Percentiles rank a stretch among this genome's conserved stretches.
Conservation (phyloP, 2,888 invertebrate species). For the Tetanocera ferruginea region DNA sequence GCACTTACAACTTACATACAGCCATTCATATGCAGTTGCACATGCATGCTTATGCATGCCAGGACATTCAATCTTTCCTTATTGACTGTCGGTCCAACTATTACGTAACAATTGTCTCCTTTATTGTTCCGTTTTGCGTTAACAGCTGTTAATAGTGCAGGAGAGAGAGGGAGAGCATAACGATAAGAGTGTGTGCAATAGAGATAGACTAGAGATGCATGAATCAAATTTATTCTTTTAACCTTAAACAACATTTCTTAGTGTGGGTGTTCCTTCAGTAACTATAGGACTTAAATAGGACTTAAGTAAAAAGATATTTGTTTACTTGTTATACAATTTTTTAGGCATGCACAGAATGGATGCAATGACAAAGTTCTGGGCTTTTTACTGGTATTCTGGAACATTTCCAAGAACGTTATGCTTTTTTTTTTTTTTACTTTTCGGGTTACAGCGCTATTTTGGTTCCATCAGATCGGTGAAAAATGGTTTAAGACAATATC, state of each 20-base stretch:
- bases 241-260: background rate
- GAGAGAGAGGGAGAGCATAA: background rate
- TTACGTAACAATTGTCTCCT: constrained; percentile 37
- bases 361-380: no score
- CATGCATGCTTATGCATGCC: background rate
- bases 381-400: no score
- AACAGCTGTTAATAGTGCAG: constrained; percentile 3
- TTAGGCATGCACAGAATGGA: no score
- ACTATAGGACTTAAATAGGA: no score
- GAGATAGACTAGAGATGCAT: background rate
- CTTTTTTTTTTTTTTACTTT: no score
- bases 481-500: no score
- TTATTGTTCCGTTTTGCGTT: constrained; percentile 34
- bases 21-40: background rate
- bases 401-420: no score
- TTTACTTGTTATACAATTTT: no score
- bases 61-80: constrained; percentile 33
- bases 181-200: background rate
- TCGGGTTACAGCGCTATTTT: no score
- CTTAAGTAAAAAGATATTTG: no score
- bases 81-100: constrained; percentile 36
- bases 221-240: constrained; percentile 8
- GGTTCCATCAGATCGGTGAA: no score
- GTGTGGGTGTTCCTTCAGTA: background rate
- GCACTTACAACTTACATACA: background rate